These are phyloP conservation scores for Lasioglossum lativentre DNA, from an alignment of 2,888 invertebrate species.

Conservation along the genomic window DNA sequence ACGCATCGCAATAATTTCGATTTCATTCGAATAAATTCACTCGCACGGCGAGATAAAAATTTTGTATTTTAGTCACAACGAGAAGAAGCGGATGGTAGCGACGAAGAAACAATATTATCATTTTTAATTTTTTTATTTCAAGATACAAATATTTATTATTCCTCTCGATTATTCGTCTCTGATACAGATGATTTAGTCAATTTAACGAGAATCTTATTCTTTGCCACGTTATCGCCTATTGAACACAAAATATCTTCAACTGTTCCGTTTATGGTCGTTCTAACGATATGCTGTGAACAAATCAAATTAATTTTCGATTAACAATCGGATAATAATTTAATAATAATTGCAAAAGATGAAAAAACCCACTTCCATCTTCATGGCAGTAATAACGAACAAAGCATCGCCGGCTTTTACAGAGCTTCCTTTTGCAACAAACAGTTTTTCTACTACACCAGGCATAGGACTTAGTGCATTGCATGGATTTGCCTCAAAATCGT, in stretches of 20 bases:
- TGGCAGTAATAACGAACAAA: slow-evolving; percentile 97
- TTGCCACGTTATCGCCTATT: slow-evolving; percentile 93
- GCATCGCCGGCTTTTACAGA: slow-evolving; percentile 94
- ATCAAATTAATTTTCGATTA: slow-evolving; percentile 7
- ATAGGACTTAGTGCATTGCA: slow-evolving; percentile 94
- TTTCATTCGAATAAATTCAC: not conserved
- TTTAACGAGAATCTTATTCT: slow-evolving; percentile 86
- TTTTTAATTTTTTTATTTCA: slow-evolving; percentile 3
- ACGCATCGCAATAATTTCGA: not conserved
- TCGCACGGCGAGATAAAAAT: not conserved
- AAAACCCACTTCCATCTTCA: slow-evolving; percentile 97
- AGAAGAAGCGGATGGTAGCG: not conserved
- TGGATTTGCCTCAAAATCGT: slow-evolving; percentile 77
- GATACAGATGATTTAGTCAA: slow-evolving; percentile 60
- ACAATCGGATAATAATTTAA: not conserved
- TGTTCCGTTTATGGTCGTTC: slow-evolving; percentile 91
- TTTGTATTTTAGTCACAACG: not conserved
- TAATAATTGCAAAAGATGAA: not conserved
- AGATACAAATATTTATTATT: too few species aligned
- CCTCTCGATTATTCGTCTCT: too few species aligned
- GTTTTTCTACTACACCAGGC: slow-evolving; percentile 97
- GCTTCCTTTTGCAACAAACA: slow-evolving; percentile 93
- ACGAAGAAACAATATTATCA: not conserved
- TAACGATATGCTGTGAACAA: slow-evolving; percentile 91
- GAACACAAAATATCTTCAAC: slow-evolving; percentile 90